phyloP scores from a whole-genome alignment of 2,888 invertebrate genomes.

The Ophion ventricosus region DNA sequence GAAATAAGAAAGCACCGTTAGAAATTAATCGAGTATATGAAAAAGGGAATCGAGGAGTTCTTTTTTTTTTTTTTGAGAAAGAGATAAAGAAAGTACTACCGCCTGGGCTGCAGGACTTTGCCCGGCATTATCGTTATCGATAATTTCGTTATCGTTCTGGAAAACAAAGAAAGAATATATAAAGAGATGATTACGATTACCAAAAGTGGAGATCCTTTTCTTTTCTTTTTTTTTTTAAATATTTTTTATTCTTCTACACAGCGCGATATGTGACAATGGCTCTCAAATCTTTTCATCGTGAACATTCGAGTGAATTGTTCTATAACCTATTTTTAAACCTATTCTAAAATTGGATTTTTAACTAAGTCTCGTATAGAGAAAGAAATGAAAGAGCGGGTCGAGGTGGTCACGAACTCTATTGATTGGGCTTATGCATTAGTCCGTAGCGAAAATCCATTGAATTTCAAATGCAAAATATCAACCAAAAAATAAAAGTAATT shows the following conservation, averaged over 20 bases:
- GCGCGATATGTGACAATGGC: no score
- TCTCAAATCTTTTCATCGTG: conserved; percentile 5
- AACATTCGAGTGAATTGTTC: conserved; percentile 47
- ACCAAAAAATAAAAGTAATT: no score
- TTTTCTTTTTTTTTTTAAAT: conserved; percentile 49
- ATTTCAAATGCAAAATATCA: no score
- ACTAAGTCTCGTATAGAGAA: conserved; percentile 44
- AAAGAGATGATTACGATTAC: conserved; percentile 81
- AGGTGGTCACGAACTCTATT: background rate
- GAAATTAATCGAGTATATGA: conserved; percentile 37
- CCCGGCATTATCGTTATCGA: conserved; percentile 83
- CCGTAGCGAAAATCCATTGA: no score
- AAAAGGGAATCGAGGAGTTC: conserved; percentile 44
- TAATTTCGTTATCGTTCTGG: conserved; percentile 83
- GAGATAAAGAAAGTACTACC: conserved; percentile 82
- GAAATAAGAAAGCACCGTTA: conserved; percentile 50
- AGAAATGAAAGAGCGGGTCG: conserved; percentile 6
- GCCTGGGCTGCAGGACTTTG: conserved; percentile 83
- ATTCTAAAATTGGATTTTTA: conserved; percentile 52
- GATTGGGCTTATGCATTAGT: no score
- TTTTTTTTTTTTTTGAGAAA: conserved; percentile 51
- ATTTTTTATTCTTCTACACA: conserved; percentile 27
- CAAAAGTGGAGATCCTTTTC: conserved; percentile 70
- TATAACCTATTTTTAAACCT: conserved; percentile 65
- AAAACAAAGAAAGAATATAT: conserved; percentile 82